Base-by-base conservation (phyloP, 2,113 vertebrate species). In the Genyomyrus donnyi region DNA sequence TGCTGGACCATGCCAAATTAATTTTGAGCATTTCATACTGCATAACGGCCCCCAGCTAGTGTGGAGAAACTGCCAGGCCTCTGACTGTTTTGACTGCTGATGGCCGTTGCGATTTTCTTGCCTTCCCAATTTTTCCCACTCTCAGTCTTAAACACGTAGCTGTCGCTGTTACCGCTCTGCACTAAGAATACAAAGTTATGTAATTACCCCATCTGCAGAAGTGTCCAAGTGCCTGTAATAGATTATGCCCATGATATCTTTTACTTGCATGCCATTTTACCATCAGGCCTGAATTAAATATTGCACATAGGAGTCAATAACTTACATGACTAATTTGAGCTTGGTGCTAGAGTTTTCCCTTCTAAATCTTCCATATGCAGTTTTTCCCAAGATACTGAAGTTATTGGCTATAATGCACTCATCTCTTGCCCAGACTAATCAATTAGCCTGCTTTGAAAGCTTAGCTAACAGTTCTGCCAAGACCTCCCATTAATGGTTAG, bases 381-480 rank as follows among this genome's bases (percentile, higher is more conserved):
- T 31, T 87, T 27, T n/a, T n/a, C 46, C 46, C 42, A 42, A 27
- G 49, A 52, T 13, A 39, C 49, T 87, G 45, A 87, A 46, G 45
- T 24, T 35, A 87, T 6, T 53, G 50, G 27, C 31, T 35, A 24
- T 35, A 10, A 35, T 39, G 27, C 48, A 87, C 17, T 87, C 27
- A 50, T 50, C 45, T n/a, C 84, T 49, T 87, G 85, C n/a, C 48
- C 48, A 39, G 50, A 53, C 31, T 53, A 87, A 87, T 53, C 27
- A 52, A 87, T 87, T 39, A 87, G 27, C 50, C 48, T 53, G 50
- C 85, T 53, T 19, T 52, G 50, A 87, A 87, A 87, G 85, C 85
- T 39, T 39, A 53, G 50, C 50, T 53, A 39, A 53, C 11, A 53
- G n/a, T 48, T 53, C 49, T 39, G 85, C 50, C 85, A 87, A 85